Conservation (phyloP, 2,888 invertebrate species). For the Drosophila nr. medialis region DNA sequence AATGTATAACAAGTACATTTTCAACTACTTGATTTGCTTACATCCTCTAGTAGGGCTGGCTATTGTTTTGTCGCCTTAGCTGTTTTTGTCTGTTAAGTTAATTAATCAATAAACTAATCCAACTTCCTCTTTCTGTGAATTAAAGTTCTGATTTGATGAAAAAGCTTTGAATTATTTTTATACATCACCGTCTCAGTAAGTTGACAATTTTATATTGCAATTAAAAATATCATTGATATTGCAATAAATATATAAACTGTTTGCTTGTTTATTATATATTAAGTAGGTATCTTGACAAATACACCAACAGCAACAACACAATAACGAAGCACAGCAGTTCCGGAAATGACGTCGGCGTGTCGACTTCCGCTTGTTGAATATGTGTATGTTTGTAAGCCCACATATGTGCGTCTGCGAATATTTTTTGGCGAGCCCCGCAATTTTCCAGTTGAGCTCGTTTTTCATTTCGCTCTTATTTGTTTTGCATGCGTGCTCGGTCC, state of each 20-base stretch:
- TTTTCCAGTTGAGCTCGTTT: conserved; percentile 79
- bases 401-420: conserved; percentile 21
- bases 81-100: not conserved
- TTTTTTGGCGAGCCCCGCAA: conserved; percentile 56
- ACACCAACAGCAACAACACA: conserved; percentile 29
- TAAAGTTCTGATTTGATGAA: not conserved
- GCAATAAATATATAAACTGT: not conserved
- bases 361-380: conserved; percentile 58
- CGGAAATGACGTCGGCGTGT: conserved; percentile 74
- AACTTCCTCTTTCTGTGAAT: not conserved
- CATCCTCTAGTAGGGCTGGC: not conserved
- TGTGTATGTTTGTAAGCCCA: conserved; percentile 6
- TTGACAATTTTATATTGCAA: not conserved
- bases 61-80: not conserved
- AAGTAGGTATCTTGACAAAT: conserved; percentile 62
- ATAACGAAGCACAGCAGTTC: conserved; percentile 24
- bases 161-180: not conserved
- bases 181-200: not conserved
- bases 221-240: not conserved
- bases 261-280: conserved; percentile 37
- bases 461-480: conserved; percentile 79
- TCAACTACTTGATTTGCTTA: not conserved
- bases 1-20: not conserved
- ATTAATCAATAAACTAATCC: not conserved
- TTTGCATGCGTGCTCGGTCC: conserved; percentile 55